Base-by-base conservation (phyloP, 2,888 invertebrate genomes). In the Hipparchia sbordonii region DNA sequence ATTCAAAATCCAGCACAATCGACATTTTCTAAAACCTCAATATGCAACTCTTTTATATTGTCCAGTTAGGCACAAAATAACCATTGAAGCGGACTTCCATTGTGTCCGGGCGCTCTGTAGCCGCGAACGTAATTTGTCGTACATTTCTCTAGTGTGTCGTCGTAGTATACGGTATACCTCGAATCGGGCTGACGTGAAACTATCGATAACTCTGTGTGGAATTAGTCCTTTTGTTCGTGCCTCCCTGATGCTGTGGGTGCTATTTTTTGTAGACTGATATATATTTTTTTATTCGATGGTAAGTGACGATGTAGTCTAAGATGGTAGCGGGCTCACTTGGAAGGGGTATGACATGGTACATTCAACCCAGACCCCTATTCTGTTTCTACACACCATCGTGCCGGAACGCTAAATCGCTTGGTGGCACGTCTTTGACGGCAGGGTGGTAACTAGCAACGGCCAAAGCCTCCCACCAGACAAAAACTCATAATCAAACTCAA, bases 121-220 rank as follows among this genome's bases (percentile, higher is more conserved):
- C 85, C 82, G 85, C 84, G 85, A 84, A 85, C 82, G 89, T 90
- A 91, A 92, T 92, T 91, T 90, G 90, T 88, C 85, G 86, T 81
- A 82, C 88, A 87, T 89, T 89, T 89, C 88, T 89, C 89, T 87
- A 83, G 87, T 87, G 84, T 89, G 89, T 86, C 85, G 84, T 84
- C 83, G 84, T 85, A 85, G 88, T 67, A 59, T 63, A 60, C 89
- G 39, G 39, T 39, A 87, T 87, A 87, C 88, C 87, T 84, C 85
- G 86, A 86, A 85, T 87, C 85, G 81, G 83, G 87, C 89, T 87
- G 88, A 90, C 87, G 84, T 79, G 82, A 82, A 83, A 85, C 88
- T 88, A 90, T 89, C 87, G 89, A 87, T 87, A 86, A 85, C 85
- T 86, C 84, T 78, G 81, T 79, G 77, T 83, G 76, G 85, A 89